Base-by-base conservation (phyloP, 2,797 vertebrate species). In the Acanthornis magna region DNA sequence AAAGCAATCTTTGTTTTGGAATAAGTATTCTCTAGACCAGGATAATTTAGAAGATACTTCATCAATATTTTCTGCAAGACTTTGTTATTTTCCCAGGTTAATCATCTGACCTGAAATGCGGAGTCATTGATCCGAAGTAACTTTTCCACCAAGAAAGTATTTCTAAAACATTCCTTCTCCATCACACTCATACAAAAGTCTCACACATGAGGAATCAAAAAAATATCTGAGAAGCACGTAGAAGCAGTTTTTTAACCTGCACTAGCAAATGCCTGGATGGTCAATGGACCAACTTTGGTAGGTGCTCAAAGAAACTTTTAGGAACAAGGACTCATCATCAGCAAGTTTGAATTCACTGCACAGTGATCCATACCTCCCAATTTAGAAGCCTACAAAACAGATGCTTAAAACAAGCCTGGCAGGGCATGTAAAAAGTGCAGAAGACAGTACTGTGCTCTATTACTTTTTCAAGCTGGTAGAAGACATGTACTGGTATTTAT, bases 401-500 rank as follows among this genome's bases (percentile, higher is more conserved):
- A 27, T 57, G 17, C 10, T 73, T 36, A 43, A 51, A 75, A 77
- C 18, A 89, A 70, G 13, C 19, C 48, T 16, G 9, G 25, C 22
- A 51, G 27, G 78, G 29, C 8, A 62, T 3, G 2, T 40, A 26
- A 58, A 80, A 84, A 79, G 22, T 22, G 18, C 43, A 85, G 51
- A 70, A 76, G 38, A 75, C 26, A 21, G 13, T 32, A 5, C 25
- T 57, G 21, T 51, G 65, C 27, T n/a, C 51, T 55, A 14, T 38
- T 34, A 4, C 18, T 21, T 66, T 76, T 60, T 47, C 27, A 13
- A 58, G 29, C 38, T 88, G 14, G 53, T 18, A 67, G 10, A 61
- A 60, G 42, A 79, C 7, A 32, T 0, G 0, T 11, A 34, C 5
- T 4, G 3, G 27, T 54, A 79, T 13, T 63, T n/a, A 13, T 38